Evolutionary conservation across 2,888 invertebrate genomes (phyloP), one percentile per base, ranked within the genome.

Genomic region (Pinctada fucata): DNA sequence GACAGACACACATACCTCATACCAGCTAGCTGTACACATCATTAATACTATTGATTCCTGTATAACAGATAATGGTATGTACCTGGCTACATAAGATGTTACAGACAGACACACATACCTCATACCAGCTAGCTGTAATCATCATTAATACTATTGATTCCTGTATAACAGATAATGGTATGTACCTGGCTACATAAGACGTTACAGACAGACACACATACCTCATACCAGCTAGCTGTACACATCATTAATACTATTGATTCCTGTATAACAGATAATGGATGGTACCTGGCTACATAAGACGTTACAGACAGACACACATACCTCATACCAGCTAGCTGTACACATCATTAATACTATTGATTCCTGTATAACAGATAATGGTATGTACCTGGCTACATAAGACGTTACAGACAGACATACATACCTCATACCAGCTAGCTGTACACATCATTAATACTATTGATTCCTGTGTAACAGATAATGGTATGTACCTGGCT

Each of bases 141-240:
- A 76, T 88, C 13, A 80, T 86, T 45, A 80, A 78, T 66, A 86
- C 90, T n/a, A 72, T 90, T n/a, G 89, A 89, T 83, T 84, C 88
- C 4, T 88, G 88, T 80, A 83, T 90, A 16, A 75, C 88, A 52
- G 90, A 89, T 64, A 87, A 89, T 85, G 87, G 90, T 89, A 72
- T 76, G 86, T 4, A 72, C 72, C 5, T 73, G 77, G 13, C 72
- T 87, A 4, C 79, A 83, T 72, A 68, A 76, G 5, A 47, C 16
- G 52, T 6, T 45, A 48, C 48, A 58, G 49, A 45, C 70, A n/a
- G n/a, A 49, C 10, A 51, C 77, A 80, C 5, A 79, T 77, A 6
- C 49, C 48, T 8, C 64, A 80, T 74, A 78, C 2, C 45, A 73
- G 5, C 31, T 79, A 5, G 80, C 85, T 51, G 72, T 88, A 50